Conservation (phyloP, 2,888 invertebrate genomes). For the Orthosia gothica region DNA sequence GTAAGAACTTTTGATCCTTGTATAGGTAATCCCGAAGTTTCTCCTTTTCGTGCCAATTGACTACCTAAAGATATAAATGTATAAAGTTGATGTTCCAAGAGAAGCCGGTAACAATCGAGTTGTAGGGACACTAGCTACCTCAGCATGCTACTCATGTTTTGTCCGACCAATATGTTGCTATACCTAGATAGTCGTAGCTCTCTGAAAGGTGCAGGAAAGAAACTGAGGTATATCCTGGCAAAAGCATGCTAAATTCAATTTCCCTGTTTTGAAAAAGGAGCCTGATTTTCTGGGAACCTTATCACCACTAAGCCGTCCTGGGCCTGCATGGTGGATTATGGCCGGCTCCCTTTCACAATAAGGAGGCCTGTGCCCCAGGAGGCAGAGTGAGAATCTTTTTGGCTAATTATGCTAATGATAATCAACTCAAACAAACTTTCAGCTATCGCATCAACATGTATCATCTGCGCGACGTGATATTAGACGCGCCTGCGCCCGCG, state of each 20-base stretch:
- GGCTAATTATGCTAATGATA: neutral
- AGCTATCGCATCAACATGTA: slow-evolving; percentile 42
- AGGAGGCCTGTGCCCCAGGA: too few species aligned
- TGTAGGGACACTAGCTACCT: neutral
- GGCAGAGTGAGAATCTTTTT: too few species aligned
- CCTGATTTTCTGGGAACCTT: neutral
- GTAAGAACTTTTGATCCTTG: neutral
- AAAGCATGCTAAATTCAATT: too few species aligned
- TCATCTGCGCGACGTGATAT: slow-evolving; percentile 20
- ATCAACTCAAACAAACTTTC: neutral
- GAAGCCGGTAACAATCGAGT: neutral
- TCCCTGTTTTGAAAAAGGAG: too few species aligned
- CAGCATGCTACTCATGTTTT: neutral
- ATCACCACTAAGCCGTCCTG: too few species aligned
- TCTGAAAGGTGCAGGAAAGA: too few species aligned
- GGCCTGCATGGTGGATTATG: too few species aligned
- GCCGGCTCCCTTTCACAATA: too few species aligned
- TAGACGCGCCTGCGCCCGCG: slow-evolving; percentile 36
- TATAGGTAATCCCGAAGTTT: neutral
- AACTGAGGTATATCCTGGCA: too few species aligned
- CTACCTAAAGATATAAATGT: neutral
- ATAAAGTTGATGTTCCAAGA: neutral
- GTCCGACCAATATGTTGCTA: neutral
- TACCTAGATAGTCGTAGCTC: too few species aligned
- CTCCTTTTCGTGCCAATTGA: neutral